Evolutionary conservation across 2,888 invertebrate species (phyloP).

Genomic region (Scaptomyza caliginosa): DNA sequence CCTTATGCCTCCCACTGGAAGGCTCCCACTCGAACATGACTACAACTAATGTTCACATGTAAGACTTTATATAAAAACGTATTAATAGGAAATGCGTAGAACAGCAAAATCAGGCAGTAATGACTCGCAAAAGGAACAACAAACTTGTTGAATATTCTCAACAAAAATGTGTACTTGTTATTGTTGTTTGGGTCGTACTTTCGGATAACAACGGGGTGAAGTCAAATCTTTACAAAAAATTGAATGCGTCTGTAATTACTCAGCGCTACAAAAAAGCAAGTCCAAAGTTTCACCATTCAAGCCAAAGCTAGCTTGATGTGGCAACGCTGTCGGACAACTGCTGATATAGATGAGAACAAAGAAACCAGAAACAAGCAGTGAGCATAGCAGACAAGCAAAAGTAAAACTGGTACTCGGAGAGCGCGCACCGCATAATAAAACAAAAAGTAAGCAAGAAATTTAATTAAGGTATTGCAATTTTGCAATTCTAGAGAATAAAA

Average conservation of each 20-base stretch:
- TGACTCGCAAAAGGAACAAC: constrained; percentile 38
- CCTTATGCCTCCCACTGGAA: not conserved
- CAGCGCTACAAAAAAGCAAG: constrained; percentile 29
- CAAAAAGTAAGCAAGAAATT: constrained; percentile 26
- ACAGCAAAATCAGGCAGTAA: constrained; percentile 6
- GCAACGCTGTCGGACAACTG: constrained; percentile 44
- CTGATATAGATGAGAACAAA: constrained; percentile 68
- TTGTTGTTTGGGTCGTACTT: constrained; percentile 3
- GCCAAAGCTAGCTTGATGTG: constrained; percentile 35
- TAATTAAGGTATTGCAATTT: constrained; percentile 17
- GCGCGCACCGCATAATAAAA: constrained; percentile 25
- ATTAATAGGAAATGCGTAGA: not conserved
- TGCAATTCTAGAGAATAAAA: constrained; percentile 16
- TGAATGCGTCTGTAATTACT: constrained; percentile 32
- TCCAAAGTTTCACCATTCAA: constrained; percentile 48
- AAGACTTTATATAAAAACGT: not conserved
- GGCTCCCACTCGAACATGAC: not conserved
- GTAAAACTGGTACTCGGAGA: constrained; percentile 49
- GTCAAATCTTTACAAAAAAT: constrained; percentile 13
- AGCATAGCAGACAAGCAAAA: constrained; percentile 51
- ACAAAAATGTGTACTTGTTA: not conserved
- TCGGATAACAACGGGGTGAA: constrained; percentile 1
- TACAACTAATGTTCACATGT: constrained; percentile 3
- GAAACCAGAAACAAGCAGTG: constrained; percentile 63
- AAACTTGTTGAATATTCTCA: constrained; percentile 51